Conservation (phyloP, 2,888 invertebrate genomes). For the Amorpha juglandis region DNA sequence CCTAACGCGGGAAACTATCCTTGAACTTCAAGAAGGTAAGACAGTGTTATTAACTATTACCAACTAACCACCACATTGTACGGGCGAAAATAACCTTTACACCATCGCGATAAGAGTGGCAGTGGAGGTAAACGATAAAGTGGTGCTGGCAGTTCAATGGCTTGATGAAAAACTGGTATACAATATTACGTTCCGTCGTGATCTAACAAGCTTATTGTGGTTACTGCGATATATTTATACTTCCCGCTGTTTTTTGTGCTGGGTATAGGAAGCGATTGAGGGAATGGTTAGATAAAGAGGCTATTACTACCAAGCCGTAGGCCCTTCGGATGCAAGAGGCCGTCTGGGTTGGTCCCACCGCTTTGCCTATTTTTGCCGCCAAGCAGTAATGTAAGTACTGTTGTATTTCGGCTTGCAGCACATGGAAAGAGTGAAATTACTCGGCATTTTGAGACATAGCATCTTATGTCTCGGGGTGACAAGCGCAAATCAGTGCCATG, state of each 20-base stretch:
- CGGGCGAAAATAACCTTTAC: slow-evolving; percentile 36
- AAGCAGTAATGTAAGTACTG: too few species aligned
- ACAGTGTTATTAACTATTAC: slow-evolving; percentile 40
- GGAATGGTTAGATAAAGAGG: neutral
- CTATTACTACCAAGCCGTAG: neutral
- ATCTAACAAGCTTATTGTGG: slow-evolving; percentile 10
- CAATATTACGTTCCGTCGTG: slow-evolving; percentile 31
- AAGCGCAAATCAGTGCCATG: too few species aligned
- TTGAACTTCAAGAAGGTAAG: slow-evolving; percentile 55
- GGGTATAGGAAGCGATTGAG: neutral
- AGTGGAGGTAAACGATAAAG: slow-evolving; percentile 29
- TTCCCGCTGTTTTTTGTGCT: neutral
- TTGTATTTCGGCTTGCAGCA: too few species aligned
- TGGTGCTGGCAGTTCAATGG: slow-evolving; percentile 35
- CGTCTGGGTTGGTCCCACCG: too few species aligned
- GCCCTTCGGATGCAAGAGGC: too few species aligned
- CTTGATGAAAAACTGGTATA: slow-evolving; percentile 55
- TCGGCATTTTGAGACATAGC: too few species aligned
- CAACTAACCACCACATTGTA: neutral
- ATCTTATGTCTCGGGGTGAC: too few species aligned
- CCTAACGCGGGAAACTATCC: slow-evolving; percentile 41
- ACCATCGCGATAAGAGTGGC: neutral
- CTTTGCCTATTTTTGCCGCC: too few species aligned
- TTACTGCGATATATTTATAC: slow-evolving; percentile 9
- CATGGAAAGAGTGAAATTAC: too few species aligned